Percentiles rank a stretch among this genome's conserved stretches.
Conservation (phyloP, 2,888 invertebrate species). For the Epinotia bilunana region DNA sequence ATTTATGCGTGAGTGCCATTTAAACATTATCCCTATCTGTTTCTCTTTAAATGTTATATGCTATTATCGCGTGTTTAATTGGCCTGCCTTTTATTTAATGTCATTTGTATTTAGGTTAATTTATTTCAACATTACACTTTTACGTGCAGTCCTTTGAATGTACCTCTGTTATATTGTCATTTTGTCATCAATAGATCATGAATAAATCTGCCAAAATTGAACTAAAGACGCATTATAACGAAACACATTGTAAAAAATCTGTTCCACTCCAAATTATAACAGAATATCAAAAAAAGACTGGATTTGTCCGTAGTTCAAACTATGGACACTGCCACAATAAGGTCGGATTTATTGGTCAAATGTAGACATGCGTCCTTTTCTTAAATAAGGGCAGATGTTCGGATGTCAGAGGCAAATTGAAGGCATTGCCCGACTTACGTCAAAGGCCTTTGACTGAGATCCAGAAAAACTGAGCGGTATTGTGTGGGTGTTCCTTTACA, state of each 20-base stretch:
- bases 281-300: slow-evolving; percentile 4
- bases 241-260: slow-evolving; percentile 6
- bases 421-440: slow-evolving; percentile 54
- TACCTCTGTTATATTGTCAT: neutral
- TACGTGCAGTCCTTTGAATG: neutral
- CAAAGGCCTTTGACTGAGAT: slow-evolving; percentile 16
- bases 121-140: neutral
- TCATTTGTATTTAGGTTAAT: neutral
- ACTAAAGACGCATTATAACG: neutral
- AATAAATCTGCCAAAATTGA: slow-evolving; percentile 19
- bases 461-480: slow-evolving; percentile 4
- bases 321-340: neutral
- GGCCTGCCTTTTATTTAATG: neutral
- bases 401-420: slow-evolving; percentile 50
- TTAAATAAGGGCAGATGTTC: slow-evolving; percentile 23
- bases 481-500: slow-evolving; percentile 32
- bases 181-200: neutral
- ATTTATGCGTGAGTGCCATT: no score
- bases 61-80: neutral
- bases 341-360: slow-evolving; percentile 17
- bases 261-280: slow-evolving; percentile 30
- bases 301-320: slow-evolving; percentile 12
- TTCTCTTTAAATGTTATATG: no score
- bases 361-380: neutral
- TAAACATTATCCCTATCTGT: no score